Conservation (phyloP, 2,797 vertebrate species). For the Peromyscus eremicus region DNA sequence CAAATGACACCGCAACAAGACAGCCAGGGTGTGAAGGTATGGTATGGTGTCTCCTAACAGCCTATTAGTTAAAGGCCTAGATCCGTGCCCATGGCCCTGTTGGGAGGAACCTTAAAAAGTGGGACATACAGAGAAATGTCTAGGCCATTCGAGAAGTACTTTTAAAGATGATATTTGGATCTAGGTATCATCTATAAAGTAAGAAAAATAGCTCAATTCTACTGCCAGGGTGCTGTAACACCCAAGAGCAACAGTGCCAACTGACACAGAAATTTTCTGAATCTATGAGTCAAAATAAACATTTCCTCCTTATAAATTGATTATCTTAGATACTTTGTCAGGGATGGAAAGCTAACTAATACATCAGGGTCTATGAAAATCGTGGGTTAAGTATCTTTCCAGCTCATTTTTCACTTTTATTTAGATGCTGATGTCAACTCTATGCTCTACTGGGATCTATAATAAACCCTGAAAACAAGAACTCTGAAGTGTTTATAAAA, state of each 20-base stretch:
- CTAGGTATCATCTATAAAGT: neutral
- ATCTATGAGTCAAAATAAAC: neutral
- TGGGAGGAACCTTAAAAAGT: neutral
- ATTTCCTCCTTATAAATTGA: neutral
- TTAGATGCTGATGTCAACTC: slow-evolving; percentile 13
- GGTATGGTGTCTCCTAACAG: neutral
- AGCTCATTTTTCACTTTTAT: slow-evolving; percentile 21
- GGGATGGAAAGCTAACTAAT: neutral
- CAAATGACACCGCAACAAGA: neutral
- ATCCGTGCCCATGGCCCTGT: neutral
- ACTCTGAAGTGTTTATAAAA: slow-evolving; percentile 42
- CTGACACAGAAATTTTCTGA: neutral
- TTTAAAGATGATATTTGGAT: neutral
- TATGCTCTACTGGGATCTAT: neutral
- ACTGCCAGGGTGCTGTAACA: neutral
- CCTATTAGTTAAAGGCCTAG: neutral
- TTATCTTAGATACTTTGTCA: neutral
- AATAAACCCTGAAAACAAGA: slow-evolving; percentile 54
- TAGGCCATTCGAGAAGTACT: neutral
- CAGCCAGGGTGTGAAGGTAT: neutral
- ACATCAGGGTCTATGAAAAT: neutral
- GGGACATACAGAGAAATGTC: neutral
- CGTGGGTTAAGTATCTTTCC: neutral
- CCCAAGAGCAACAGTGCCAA: neutral
- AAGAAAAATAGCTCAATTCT: neutral